Conservation (phyloP, 2,113 vertebrate species). For the Rutilus rutilus region DNA sequence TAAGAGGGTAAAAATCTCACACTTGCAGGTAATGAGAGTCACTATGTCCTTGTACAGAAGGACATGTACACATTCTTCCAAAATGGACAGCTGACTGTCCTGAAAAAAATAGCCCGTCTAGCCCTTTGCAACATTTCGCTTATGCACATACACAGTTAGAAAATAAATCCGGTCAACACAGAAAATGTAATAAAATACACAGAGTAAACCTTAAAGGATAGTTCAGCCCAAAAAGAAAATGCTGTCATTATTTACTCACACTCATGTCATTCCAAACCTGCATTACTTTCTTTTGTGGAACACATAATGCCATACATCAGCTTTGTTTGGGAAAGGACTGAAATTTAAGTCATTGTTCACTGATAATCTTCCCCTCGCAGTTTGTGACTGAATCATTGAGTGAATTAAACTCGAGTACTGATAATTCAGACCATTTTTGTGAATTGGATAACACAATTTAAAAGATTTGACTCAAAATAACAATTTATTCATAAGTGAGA, state of each 20-base stretch:
- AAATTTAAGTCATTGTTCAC: background rate
- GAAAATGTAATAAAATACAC: background rate
- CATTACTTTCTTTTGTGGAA: too few species aligned
- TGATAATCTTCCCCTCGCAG: background rate
- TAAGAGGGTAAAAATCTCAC: slow-evolving; percentile 50
- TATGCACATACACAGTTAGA: background rate
- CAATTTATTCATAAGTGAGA: background rate
- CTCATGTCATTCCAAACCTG: background rate
- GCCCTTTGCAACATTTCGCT: background rate
- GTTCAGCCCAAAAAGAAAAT: background rate
- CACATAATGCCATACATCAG: background rate
- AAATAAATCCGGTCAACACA: background rate
- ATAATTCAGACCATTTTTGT: background rate
- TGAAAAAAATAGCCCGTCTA: background rate
- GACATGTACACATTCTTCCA: background rate
- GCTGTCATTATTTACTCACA: background rate
- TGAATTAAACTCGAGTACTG: background rate
- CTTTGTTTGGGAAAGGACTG: background rate
- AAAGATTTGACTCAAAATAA: background rate
- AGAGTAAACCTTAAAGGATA: background rate
- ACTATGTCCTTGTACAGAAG: background rate
- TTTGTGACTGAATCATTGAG: background rate
- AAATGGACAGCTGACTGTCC: background rate
- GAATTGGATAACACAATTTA: background rate
- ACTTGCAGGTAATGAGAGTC: slow-evolving; percentile 55